A percentile compares a stretch with the other conserved stretches of the same genome.
phyloP scores from a whole-genome alignment of 2,797 vertebrate genomes.

The Arnoldichthys spilopterus region DNA sequence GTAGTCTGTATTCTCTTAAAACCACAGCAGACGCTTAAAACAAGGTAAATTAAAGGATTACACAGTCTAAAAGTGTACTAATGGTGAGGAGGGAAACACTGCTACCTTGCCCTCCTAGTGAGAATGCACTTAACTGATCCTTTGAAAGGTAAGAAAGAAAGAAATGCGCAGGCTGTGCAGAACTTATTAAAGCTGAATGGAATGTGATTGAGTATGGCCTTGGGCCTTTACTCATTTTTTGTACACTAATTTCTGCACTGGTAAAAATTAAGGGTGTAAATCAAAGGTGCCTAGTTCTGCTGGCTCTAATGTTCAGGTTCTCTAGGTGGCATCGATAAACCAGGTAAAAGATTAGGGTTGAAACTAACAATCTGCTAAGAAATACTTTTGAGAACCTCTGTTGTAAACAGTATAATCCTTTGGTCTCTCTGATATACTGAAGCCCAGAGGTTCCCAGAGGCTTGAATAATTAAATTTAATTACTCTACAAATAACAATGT shows the following conservation, averaged over 20 bases:
- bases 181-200: neutral
- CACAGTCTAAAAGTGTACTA: neutral
- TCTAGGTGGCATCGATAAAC: neutral
- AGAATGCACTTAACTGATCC: neutral
- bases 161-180: slow-evolving; percentile 2
- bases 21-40: neutral
- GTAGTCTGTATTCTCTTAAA: neutral
- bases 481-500: slow-evolving; percentile 7
- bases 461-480: neutral
- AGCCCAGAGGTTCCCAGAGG: neutral
- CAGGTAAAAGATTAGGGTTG: neutral
- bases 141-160: slow-evolving; percentile 1
- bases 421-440: neutral
- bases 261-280: slow-evolving; percentile 15
- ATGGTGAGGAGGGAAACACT: neutral
- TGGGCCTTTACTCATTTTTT: neutral
- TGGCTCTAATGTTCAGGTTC: neutral
- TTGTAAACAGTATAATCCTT: neutral
- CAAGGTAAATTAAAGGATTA: neutral
- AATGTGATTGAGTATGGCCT: neutral
- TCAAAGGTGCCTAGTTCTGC: neutral
- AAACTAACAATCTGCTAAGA: neutral
- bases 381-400: neutral
- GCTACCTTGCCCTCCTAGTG: neutral
- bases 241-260: slow-evolving; percentile 17